Evolutionary conservation across 2,113 vertebrate species (phyloP).

Genomic region (Cariama cristata): DNA sequence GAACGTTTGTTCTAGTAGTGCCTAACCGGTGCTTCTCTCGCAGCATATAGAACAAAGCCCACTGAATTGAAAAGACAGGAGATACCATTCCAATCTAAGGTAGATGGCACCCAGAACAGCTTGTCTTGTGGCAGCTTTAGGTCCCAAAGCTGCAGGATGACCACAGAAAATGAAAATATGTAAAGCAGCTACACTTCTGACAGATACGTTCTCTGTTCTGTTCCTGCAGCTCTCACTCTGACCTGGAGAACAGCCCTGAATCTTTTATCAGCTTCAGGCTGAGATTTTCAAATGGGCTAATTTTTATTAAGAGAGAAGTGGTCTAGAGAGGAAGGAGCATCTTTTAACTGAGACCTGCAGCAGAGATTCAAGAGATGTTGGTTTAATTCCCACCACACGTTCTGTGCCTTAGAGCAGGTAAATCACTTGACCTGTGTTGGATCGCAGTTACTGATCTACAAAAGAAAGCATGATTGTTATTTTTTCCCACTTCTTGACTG

Average conservation of each 20-base stretch:
- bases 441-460: not conserved
- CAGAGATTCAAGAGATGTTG: not conserved
- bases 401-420: constrained; percentile 27
- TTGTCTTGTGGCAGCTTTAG: not conserved
- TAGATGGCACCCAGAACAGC: not conserved
- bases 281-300: not conserved
- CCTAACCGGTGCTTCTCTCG: not conserved
- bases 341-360: not conserved
- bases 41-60: not conserved
- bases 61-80: not conserved
- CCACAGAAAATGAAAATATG: not conserved
- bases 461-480: not conserved
- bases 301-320: not conserved
- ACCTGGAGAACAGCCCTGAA: not conserved
- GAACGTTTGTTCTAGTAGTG: not conserved
- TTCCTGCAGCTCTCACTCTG: not conserved
- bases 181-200: not conserved
- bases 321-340: not conserved
- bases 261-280: not conserved
- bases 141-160: not conserved
- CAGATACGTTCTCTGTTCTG: not conserved
- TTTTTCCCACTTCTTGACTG: constrained; percentile 3
- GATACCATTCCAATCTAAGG: not conserved
- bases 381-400: not conserved
- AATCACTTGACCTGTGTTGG: not conserved